Percentiles rank a stretch among this genome's conserved stretches.
These are phyloP conservation scores for Campoletis sonorensis DNA, from an alignment of 1,140 invertebrate species.

Conservation along the genomic window DNA sequence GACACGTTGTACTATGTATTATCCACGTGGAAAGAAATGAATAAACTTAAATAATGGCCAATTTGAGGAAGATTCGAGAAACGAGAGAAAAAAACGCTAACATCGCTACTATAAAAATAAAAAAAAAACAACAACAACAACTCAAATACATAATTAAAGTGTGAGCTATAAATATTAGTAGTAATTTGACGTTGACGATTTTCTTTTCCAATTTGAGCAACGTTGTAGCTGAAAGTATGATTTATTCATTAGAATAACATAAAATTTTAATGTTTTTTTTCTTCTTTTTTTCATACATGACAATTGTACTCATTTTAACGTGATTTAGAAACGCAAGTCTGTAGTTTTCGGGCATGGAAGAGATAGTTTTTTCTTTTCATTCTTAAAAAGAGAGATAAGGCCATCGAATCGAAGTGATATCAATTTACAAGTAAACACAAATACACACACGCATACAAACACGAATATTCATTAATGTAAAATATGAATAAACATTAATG, in stretches of 20 bases:
- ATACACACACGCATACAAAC: no score
- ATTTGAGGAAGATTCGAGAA: constrained; percentile 1
- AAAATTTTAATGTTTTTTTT: background rate
- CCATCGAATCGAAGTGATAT: background rate
- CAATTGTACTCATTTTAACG: background rate
- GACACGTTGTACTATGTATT: background rate
- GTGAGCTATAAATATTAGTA: constrained; percentile 31
- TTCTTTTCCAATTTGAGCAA: constrained; percentile 14
- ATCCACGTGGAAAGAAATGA: background rate
- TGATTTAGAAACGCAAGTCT: background rate
- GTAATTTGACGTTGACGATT: constrained; percentile 47
- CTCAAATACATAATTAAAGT: constrained; percentile 13
- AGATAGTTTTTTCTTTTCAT: no score
- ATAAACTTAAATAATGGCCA: constrained; percentile 3
- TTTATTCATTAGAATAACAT: constrained; percentile 50
- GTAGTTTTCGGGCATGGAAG: no score
- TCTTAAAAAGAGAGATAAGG: no score
- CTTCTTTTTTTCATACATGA: background rate
- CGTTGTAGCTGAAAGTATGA: constrained; percentile 52
- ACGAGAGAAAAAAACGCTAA: constrained; percentile 19
- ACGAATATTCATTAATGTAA: background rate
- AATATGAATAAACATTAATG: background rate
- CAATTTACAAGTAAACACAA: background rate
- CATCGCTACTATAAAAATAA: constrained; percentile 20
- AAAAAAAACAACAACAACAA: no score